phyloP scores from a whole-genome alignment of 2,113 vertebrate genomes.

The Oreochromis spilurus region DNA sequence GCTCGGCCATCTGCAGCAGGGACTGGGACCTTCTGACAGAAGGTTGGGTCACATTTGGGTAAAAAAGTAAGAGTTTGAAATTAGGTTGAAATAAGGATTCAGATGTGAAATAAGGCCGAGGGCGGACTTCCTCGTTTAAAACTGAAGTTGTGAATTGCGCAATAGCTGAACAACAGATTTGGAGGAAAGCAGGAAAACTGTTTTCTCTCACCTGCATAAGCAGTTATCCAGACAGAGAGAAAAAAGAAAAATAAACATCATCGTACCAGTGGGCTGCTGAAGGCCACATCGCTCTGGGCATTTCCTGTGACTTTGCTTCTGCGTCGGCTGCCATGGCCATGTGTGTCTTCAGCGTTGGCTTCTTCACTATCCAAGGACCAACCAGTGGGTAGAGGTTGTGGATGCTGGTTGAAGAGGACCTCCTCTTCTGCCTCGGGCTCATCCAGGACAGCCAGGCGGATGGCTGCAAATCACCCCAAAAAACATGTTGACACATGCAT shows the following conservation, averaged over 20 bases:
- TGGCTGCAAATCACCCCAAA: slow-evolving; percentile 40
- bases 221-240: background rate
- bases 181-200: background rate
- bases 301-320: slow-evolving; percentile 38
- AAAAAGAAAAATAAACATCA: background rate
- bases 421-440: slow-evolving; percentile 60
- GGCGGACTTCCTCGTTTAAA: background rate
- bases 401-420: slow-evolving; percentile 52
- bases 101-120: background rate
- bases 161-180: background rate
- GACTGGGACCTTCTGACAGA: slow-evolving; percentile 36
- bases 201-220: background rate
- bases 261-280: slow-evolving; percentile 74
- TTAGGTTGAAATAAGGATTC: background rate
- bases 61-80: slow-evolving; percentile 11
- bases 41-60: slow-evolving; percentile 20
- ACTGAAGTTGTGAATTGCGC: background rate
- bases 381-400: background rate
- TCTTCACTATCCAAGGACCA: slow-evolving; percentile 50
- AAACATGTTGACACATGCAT: background rate
- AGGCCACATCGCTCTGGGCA: slow-evolving; percentile 53
- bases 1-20: slow-evolving; percentile 71
- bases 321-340: background rate
- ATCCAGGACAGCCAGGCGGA: slow-evolving; percentile 61
- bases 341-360: background rate